These are phyloP conservation scores for Cygnus buccinator DNA, from an alignment of 2,113 vertebrate species.

Conservation along the genomic window DNA sequence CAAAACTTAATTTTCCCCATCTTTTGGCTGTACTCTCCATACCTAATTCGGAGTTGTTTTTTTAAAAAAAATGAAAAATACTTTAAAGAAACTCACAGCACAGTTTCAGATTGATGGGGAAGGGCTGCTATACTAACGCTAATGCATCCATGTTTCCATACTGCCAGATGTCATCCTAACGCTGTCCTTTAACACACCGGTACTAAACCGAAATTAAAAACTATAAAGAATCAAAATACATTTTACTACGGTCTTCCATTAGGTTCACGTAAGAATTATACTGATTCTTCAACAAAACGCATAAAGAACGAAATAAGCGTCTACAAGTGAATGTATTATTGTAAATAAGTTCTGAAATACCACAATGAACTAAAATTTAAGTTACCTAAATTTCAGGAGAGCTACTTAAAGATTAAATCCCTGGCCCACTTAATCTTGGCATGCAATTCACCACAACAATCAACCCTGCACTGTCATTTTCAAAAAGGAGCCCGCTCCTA, in stretches of 20 bases:
- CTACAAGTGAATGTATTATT: neutral
- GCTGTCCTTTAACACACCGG: neutral
- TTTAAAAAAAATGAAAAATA: neutral
- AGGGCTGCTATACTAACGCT: neutral
- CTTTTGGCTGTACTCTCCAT: neutral
- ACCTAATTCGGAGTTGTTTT: neutral
- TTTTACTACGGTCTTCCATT: slow-evolving; percentile 29
- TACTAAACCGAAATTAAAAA: neutral
- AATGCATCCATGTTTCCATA: fast-evolving
- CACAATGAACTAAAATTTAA: neutral
- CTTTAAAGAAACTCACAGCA: neutral
- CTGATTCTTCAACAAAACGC: neutral
- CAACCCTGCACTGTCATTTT: neutral
- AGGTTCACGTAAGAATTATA: neutral
- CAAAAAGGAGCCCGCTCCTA: neutral
- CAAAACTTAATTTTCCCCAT: neutral
- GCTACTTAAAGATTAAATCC: slow-evolving; percentile 23
- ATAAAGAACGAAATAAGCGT: neutral
- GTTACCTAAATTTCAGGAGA: neutral
- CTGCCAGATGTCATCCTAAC: neutral
- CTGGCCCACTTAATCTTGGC: slow-evolving; percentile 35
- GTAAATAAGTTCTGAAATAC: neutral
- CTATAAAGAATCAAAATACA: slow-evolving; percentile 53
- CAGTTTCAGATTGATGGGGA: neutral
- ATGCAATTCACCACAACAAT: slow-evolving; percentile 61